Evolutionary conservation across 2,888 invertebrate species (phyloP).

Genomic region (Morinoia aosen): DNA sequence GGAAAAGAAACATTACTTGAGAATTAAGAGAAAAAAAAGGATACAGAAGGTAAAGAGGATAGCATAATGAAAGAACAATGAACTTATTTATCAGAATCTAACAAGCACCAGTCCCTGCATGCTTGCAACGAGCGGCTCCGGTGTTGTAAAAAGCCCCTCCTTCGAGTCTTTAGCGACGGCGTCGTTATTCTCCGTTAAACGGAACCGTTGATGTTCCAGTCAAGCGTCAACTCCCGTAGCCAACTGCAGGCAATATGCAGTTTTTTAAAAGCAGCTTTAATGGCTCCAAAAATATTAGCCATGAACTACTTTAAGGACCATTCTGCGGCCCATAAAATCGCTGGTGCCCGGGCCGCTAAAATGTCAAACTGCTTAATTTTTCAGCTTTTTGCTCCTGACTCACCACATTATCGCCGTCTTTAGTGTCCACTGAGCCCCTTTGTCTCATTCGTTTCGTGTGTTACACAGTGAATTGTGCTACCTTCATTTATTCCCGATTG

Average conservation of each 20-base stretch:
- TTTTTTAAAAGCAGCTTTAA: background rate
- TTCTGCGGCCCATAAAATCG: background rate
- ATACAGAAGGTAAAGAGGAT: too few species aligned
- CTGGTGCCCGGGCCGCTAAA: background rate
- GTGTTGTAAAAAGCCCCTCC: background rate
- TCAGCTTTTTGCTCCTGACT: background rate
- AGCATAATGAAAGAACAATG: too few species aligned
- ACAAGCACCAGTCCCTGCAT: too few species aligned
- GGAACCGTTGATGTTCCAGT: background rate
- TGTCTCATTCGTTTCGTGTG: background rate
- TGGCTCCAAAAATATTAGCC: background rate
- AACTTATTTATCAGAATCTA: too few species aligned
- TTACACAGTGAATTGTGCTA: background rate
- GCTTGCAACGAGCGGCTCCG: background rate
- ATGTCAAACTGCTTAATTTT: background rate
- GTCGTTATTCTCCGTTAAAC: background rate
- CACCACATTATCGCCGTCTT: background rate
- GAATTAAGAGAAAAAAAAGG: too few species aligned
- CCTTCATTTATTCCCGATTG: background rate
- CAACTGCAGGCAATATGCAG: slow-evolving; percentile 17
- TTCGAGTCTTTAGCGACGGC: background rate
- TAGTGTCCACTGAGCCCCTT: background rate
- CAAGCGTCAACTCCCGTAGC: background rate
- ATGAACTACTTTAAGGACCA: background rate
- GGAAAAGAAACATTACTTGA: too few species aligned